Conservation (phyloP, 1,140 invertebrate genomes). For the Bombus vancouverensis region DNA sequence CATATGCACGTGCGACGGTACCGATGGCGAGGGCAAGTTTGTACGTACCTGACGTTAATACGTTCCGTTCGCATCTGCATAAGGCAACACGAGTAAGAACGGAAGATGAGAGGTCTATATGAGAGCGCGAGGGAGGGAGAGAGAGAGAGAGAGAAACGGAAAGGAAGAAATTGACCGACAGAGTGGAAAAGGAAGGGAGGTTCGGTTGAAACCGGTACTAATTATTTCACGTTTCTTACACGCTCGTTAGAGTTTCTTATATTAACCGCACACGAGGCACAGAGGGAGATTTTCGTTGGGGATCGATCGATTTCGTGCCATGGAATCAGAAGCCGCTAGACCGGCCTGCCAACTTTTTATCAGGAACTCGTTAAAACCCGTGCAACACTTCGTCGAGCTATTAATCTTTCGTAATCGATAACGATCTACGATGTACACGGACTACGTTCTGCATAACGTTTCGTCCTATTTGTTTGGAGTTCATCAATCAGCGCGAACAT, state of each 20-base stretch:
- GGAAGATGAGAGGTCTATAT: background rate
- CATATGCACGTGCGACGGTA: constrained; percentile 70
- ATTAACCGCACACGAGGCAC: constrained; percentile 14
- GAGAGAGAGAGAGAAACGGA: background rate
- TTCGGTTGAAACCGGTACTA: constrained; percentile 57
- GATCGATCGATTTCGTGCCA: constrained; percentile 41
- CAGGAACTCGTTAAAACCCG: constrained; percentile 43
- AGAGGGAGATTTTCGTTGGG: background rate
- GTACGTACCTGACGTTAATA: constrained; percentile 69
- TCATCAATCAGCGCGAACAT: constrained; percentile 20
- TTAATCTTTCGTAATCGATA: constrained; percentile 50
- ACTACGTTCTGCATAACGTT: background rate
- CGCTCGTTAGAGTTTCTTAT: constrained; percentile 70
- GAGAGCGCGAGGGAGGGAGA: background rate
- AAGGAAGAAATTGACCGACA: constrained; percentile 10
- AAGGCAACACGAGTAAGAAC: constrained; percentile 60
- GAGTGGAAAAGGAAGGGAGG: constrained; percentile 1
- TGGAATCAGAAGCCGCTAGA: constrained; percentile 26
- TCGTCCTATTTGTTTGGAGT: constrained; percentile 36
- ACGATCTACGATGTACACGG: constrained; percentile 25
- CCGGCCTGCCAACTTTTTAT: background rate
- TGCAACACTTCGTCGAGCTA: constrained; percentile 41
- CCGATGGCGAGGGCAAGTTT: constrained; percentile 65
- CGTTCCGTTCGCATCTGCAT: constrained; percentile 67
- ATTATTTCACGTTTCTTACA: constrained; percentile 73